phyloP scores from a whole-genome alignment of 2,113 vertebrate genomes.

The Cisticola juncidis region DNA sequence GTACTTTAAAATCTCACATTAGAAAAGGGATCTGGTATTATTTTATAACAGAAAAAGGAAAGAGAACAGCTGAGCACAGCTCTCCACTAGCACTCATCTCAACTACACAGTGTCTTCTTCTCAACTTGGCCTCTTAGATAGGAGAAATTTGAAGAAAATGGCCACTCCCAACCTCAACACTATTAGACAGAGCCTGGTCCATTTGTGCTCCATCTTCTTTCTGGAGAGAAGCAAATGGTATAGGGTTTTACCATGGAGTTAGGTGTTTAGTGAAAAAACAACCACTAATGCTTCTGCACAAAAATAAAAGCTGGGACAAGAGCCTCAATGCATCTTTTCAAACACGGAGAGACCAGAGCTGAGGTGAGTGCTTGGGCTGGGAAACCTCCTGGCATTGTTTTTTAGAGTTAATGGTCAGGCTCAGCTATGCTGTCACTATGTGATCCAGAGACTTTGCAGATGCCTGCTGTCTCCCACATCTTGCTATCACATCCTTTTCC shows the following conservation, averaged over 20 bases:
- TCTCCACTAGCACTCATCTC: background rate
- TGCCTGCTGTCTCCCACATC: background rate
- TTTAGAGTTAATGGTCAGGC: background rate
- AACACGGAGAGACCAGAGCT: background rate
- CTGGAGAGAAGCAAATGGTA: background rate
- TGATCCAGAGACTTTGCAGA: background rate
- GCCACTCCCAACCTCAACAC: background rate
- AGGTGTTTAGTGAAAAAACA: background rate
- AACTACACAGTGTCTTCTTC: background rate
- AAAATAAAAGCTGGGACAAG: background rate
- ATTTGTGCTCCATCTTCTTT: background rate
- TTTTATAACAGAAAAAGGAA: background rate
- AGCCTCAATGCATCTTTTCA: background rate
- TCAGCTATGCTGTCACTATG: background rate
- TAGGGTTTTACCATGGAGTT: background rate
- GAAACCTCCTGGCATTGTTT: rapidly evolving
- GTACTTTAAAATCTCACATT: background rate
- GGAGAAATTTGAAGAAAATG: background rate
- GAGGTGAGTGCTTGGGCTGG: background rate
- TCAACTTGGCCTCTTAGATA: background rate
- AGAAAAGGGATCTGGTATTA: background rate
- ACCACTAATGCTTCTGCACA: background rate
- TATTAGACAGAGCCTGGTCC: background rate
- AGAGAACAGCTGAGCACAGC: background rate
- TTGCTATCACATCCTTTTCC: background rate